These are phyloP conservation scores for Lindbergichthys nudifrons DNA, from an alignment of 2,797 vertebrate genomes.

Conservation along the genomic window DNA sequence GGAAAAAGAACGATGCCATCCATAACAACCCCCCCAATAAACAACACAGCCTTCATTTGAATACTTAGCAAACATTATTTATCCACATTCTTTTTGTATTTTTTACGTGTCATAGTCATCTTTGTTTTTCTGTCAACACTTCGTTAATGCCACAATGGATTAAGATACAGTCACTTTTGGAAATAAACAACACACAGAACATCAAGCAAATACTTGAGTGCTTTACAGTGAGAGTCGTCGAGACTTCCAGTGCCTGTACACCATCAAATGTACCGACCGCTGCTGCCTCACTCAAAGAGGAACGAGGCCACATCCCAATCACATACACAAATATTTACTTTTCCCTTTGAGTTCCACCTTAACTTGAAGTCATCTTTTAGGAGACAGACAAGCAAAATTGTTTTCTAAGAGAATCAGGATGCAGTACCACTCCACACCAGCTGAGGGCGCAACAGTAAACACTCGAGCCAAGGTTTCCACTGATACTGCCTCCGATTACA, in stretches of 20 bases:
- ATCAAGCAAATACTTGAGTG: constrained; percentile 89
- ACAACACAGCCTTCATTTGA: constrained; percentile 81
- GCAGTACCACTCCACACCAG: constrained; percentile 86
- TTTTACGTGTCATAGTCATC: constrained; percentile 75
- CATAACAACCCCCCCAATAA: constrained; percentile 78
- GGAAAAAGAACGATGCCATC: constrained; percentile 76
- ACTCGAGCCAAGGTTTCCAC: constrained; percentile 80
- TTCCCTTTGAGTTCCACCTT: constrained; percentile 42
- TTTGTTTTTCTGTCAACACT: constrained; percentile 90
- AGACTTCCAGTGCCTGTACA: constrained; percentile 82
- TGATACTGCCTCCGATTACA: constrained; percentile 61
- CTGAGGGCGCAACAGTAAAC: constrained; percentile 85
- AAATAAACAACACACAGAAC: constrained; percentile 92
- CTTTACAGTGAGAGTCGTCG: constrained; percentile 73
- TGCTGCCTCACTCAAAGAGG: constrained; percentile 83
- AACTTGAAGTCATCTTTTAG: constrained; percentile 21
- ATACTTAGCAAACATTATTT: constrained; percentile 72
- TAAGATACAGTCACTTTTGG: constrained; percentile 94
- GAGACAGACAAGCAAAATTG: constrained; percentile 46
- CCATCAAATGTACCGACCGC: constrained; percentile 78
- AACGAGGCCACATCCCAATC: constrained; percentile 53
- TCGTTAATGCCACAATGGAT: constrained; percentile 89
- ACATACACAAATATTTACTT: constrained; percentile 38
- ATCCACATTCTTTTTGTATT: constrained; percentile 73
- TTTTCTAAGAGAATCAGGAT: constrained; percentile 46